These are phyloP conservation scores for Eudasyphora cyanicolor DNA, from an alignment of 2,888 invertebrate genomes.

Conservation along the genomic window DNA sequence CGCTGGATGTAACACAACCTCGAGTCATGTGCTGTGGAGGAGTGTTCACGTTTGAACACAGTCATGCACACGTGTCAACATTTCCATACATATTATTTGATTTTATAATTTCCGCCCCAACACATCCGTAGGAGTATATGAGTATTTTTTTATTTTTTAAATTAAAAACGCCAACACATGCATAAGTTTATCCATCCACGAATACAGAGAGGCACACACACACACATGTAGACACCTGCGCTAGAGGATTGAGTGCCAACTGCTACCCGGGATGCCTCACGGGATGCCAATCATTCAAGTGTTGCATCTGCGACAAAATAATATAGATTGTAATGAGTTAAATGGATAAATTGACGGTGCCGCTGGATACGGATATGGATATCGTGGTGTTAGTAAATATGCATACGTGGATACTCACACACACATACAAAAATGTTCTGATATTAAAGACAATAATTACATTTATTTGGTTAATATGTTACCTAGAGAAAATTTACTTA, in stretches of 20 bases:
- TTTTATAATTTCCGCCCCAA: conserved; percentile 61
- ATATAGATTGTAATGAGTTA: not conserved
- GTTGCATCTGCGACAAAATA: not conserved
- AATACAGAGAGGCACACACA: not conserved
- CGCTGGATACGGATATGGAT: not conserved
- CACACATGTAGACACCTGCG: not conserved
- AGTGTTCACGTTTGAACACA: not conserved
- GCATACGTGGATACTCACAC: no score
- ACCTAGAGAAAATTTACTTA: no score
- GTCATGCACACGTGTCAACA: not conserved
- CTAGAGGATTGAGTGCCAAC: not conserved
- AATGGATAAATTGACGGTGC: not conserved
- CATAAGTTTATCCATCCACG: no score
- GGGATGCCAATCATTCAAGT: not conserved
- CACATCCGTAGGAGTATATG: no score
- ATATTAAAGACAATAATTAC: no score
- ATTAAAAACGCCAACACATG: no score
- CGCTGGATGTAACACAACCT: no score
- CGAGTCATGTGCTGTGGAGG: no score
- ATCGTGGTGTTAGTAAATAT: no score
- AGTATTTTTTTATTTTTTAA: no score
- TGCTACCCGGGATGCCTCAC: not conserved
- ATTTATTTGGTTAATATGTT: no score
- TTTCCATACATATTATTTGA: conserved; percentile 37
- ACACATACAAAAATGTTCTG: no score